Evolutionary conservation across 2,888 invertebrate species (phyloP), one percentile per base, ranked within the genome.

Genomic region (Anodontia alba): DNA sequence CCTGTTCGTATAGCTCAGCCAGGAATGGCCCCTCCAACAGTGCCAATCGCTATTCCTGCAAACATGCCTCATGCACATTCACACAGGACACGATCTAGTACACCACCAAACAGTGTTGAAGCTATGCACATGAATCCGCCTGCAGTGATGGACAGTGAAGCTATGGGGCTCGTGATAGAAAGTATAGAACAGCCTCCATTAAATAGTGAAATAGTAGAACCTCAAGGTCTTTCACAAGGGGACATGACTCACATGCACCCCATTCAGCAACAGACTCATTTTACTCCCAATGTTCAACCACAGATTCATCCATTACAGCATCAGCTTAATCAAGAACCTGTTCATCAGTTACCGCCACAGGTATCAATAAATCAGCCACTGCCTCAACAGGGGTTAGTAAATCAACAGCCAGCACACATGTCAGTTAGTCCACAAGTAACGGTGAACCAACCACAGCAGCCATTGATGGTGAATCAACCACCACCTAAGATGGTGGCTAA

Each of bases 161-260:
- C 69, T 7, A 69, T 69, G 69, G 69, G 69, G 26, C 69, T 69
- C 7, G 69, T 69, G 12, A 46, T 69, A 20, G 69, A 69, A 7
- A 69, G 69, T 69, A 69, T 69, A 69, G 69, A 69, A 29, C 62
- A 62, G 62, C 62, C 62, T 1, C 62, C 62, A 17, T 62, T 62
- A 62, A 62, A 62, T 62, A 62, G 62, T 62, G 62, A 62, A 62
- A 33, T 62, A 10, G 62, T 62, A 62, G 62, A 62, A 33, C 31
- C 62, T 15, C 62, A 31, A 62, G 62, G 62, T 31, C 62, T 62
- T 62, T 62, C 62, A 62, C 62, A 62, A 62, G 62, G 62, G 31
- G 62, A 62, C 62, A 62, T 62, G 7, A 33, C 33, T 33, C 62
- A 33, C 33, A 62, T 62, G 62, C 62, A 62, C 62, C 62, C 62